Conservation (phyloP, 2,888 invertebrate species). For the Atrina japonica region DNA sequence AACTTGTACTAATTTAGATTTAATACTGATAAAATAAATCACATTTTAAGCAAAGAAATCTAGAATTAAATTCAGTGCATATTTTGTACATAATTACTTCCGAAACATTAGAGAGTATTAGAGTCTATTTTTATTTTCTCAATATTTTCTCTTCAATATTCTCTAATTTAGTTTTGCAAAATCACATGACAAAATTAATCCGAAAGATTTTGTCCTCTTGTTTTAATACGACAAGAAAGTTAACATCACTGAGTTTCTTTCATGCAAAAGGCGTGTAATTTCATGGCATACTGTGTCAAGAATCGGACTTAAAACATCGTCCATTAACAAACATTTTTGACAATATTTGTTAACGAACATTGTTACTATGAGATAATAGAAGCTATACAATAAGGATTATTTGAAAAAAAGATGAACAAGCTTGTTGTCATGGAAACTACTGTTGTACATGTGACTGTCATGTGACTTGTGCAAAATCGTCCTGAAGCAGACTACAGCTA, state of each 20-base stretch:
- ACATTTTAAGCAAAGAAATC: slow-evolving; percentile 15
- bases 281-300: too few species aligned
- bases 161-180: slow-evolving; percentile 61
- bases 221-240: slow-evolving; percentile 4
- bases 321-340: too few species aligned
- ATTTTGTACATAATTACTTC: too few species aligned
- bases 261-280: slow-evolving; percentile 21
- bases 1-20: slow-evolving; percentile 21
- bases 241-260: slow-evolving; percentile 12
- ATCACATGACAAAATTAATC: slow-evolving; percentile 72
- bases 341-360: too few species aligned
- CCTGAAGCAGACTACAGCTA: slow-evolving; percentile 78
- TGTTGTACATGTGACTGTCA: slow-evolving; percentile 65
- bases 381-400: slow-evolving; percentile 23
- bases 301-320: too few species aligned
- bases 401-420: slow-evolving; percentile 28
- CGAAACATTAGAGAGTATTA: too few species aligned
- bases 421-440: slow-evolving; percentile 33
- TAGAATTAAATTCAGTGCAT: slow-evolving; percentile 8
- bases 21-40: slow-evolving; percentile 9
- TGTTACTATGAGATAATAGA: slow-evolving; percentile 14
- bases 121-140: slow-evolving; percentile 10
- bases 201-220: slow-evolving; percentile 9
- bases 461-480: slow-evolving; percentile 79
- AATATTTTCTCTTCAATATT: slow-evolving; percentile 9